Base-by-base conservation (phyloP, 2,797 vertebrate species). In the Rachycentron canadum region DNA sequence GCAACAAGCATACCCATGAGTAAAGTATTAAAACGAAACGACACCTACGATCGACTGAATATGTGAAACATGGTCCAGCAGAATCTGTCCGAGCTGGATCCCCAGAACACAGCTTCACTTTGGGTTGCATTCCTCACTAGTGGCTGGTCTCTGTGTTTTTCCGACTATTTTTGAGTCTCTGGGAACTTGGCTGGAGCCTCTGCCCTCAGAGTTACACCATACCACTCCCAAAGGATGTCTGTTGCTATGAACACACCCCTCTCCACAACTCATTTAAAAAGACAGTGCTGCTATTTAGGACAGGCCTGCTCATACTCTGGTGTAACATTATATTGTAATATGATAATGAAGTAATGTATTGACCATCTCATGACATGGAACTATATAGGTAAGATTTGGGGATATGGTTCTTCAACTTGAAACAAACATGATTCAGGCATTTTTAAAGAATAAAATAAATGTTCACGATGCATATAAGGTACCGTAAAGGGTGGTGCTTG, bases 231-330 rank as follows among this genome's bases (percentile, higher is more conserved):
- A 75, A 92, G 90, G 92, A 93, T 92, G 92, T 88, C 81, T 91
- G 92, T 62, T 86, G 89, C 91, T 91, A 88, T 91, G 88, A 93
- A 95, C 95, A 95, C 95, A 93, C 95, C 91, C 92, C 90, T 87
- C 86, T 90, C 92, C 85, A 90, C 91, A 90, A 91, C 90, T 84
- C 88, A 92, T 94, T 95, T 96, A 96, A 95, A 96, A 94, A 91
- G 93, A 94, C 93, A 94, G 94, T 4, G 79, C 88, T 79, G 78
- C 64, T 85, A 86, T 91, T 89, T 74, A 50, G 76, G 66, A 86
- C 45, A 36, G 69, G 81, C 43, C 55, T 60, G 50, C 36, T 47
- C 30, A 16, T n/a, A 70, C 63, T 47, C 36, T 30, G 23, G 23
- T 47, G 72, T 16, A 71, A 82, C 77, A 55, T 66, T 58, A 73